Evolutionary conservation across 2,113 vertebrate genomes (phyloP).

Genomic region (Spea bombifrons): DNA sequence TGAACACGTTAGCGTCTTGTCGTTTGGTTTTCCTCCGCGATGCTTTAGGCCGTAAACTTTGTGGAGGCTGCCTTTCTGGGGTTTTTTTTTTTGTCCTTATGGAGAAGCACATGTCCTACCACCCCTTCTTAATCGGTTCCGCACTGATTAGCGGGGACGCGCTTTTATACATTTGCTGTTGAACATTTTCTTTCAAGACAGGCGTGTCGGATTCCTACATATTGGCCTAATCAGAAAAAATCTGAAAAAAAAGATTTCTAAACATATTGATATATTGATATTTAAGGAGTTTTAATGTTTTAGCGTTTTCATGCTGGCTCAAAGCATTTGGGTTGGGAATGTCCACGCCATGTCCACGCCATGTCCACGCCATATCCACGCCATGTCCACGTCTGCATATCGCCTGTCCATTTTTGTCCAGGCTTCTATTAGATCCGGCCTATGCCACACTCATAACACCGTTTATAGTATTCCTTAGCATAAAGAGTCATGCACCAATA

Average conservation of each 20-base stretch:
- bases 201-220: slow-evolving; percentile 60
- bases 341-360: not conserved
- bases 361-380: too few species aligned
- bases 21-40: not conserved
- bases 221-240: slow-evolving; percentile 32
- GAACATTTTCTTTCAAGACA: slow-evolving; percentile 52
- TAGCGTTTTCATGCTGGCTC: not conserved
- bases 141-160: slow-evolving; percentile 61
- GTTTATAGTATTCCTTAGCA: too few species aligned
- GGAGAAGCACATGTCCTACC: slow-evolving; percentile 60
- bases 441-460: too few species aligned
- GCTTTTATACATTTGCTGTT: slow-evolving; percentile 53
- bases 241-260: not conserved
- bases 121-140: slow-evolving; percentile 63
- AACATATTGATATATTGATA: not conserved
- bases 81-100: not conserved
- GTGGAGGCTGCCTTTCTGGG: not conserved
- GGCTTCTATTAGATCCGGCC: too few species aligned
- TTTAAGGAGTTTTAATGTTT: not conserved
- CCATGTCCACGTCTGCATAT: too few species aligned
- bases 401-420: too few species aligned
- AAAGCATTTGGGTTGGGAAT: not conserved
- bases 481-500: too few species aligned
- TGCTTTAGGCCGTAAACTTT: slow-evolving; percentile 31
- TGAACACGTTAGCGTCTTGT: slow-evolving; percentile 46